These are phyloP conservation scores for Leucania comma DNA, from an alignment of 2,888 invertebrate genomes.

Conservation along the genomic window DNA sequence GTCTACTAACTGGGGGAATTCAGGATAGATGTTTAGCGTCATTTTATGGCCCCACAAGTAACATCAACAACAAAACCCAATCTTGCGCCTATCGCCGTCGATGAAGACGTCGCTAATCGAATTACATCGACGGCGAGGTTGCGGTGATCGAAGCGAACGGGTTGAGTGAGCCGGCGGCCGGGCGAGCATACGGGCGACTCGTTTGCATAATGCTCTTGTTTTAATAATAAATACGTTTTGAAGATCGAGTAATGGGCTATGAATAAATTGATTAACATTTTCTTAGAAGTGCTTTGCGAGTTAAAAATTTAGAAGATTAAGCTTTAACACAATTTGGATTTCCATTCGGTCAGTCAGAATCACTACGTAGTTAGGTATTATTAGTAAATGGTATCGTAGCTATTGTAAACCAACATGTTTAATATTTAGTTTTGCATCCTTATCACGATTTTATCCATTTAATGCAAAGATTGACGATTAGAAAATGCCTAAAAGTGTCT, in stretches of 20 bases:
- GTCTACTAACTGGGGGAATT: too few species aligned
- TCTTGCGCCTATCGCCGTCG: slow-evolving; percentile 61
- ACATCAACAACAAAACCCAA: slow-evolving; percentile 62
- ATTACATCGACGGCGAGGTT: slow-evolving; percentile 59
- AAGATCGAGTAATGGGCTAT: slow-evolving; percentile 34
- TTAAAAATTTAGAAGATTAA: slow-evolving; percentile 23
- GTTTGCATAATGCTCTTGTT: slow-evolving; percentile 45
- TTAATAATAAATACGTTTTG: slow-evolving; percentile 32
- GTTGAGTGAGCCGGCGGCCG: slow-evolving; percentile 23
- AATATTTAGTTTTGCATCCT: not conserved
- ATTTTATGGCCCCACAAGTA: slow-evolving; percentile 50
- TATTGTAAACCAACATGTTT: not conserved
- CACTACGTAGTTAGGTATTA: not conserved
- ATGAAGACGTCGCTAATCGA: slow-evolving; percentile 70
- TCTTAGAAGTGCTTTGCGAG: not conserved
- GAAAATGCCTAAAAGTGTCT: not conserved
- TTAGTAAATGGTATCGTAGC: not conserved
- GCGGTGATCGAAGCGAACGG: slow-evolving; percentile 51
- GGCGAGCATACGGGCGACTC: slow-evolving; percentile 29
- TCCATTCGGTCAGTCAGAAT: not conserved
- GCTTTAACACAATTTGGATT: not conserved
- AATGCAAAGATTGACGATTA: not conserved
- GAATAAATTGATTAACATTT: slow-evolving; percentile 43
- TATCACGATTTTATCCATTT: too few species aligned
- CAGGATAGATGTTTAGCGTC: too few species aligned